A percentile compares a stretch with the other conserved stretches of the same genome.
These are phyloP conservation scores for Isoperla grammatica DNA, from an alignment of 2,888 invertebrate species.

Conservation along the genomic window DNA sequence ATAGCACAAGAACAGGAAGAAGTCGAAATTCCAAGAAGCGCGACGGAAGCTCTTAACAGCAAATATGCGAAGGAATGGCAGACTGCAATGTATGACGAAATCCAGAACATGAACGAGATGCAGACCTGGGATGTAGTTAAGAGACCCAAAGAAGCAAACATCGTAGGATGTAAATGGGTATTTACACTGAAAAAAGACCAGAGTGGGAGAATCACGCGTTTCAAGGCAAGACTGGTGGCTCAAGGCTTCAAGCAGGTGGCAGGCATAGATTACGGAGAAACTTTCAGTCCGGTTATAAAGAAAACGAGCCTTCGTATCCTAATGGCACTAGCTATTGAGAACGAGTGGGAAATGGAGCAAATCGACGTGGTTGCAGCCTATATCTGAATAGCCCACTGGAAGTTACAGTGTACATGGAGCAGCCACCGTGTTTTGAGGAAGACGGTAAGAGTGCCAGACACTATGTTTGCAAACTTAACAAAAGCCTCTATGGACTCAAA, in stretches of 20 bases:
- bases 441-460: too few relatives aligned
- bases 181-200: slow-evolving; percentile 1
- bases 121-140: not conserved
- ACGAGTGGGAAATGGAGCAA: slow-evolving; percentile 17
- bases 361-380: slow-evolving; percentile 20
- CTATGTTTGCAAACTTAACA: too few relatives aligned
- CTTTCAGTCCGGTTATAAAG: slow-evolving; percentile 19
- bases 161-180: slow-evolving; percentile 14
- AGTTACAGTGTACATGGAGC: too few relatives aligned
- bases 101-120: too few relatives aligned
- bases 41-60: too few relatives aligned
- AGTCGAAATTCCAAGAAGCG: too few relatives aligned
- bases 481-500: too few relatives aligned
- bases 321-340: slow-evolving; percentile 27
- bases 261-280: slow-evolving; percentile 19
- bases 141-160: not conserved
- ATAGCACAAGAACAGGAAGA: too few relatives aligned
- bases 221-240: slow-evolving; percentile 20
- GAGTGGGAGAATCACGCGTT: slow-evolving; percentile 1
- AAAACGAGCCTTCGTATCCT: slow-evolving; percentile 21
- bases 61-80: too few relatives aligned
- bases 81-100: too few relatives aligned
- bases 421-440: too few relatives aligned
- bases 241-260: slow-evolving; percentile 20
- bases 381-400: slow-evolving; percentile 17